phyloP scores from a whole-genome alignment of 2,797 vertebrate genomes.

The Gymnothorax reevesii region DNA sequence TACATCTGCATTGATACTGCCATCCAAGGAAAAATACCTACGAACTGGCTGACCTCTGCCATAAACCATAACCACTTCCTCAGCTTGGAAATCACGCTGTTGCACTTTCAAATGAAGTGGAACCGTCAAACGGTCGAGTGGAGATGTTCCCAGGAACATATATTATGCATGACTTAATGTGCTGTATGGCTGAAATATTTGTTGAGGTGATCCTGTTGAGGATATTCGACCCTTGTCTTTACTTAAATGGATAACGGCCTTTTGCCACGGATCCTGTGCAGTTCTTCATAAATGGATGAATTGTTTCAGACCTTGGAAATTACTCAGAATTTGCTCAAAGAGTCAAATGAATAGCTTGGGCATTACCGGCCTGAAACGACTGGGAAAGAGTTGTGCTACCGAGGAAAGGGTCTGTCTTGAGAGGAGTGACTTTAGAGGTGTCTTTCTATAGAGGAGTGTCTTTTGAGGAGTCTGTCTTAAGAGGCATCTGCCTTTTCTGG shows the following conservation, averaged over 20 bases:
- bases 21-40: not conserved
- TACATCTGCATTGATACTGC: not conserved
- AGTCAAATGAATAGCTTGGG: slow-evolving; percentile 10
- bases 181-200: slow-evolving; percentile 15
- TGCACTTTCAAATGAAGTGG: slow-evolving; percentile 19
- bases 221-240: slow-evolving; percentile 7
- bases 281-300: slow-evolving; percentile 18
- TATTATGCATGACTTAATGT: slow-evolving; percentile 18
- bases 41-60: not conserved
- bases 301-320: slow-evolving; percentile 15
- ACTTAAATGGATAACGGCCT: not conserved
- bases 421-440: not conserved
- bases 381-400: not conserved
- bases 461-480: too few species aligned
- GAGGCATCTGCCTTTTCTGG: too few species aligned
- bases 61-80: not conserved
- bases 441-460: too few species aligned
- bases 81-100: slow-evolving; percentile 4
- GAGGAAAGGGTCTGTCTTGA: not conserved
- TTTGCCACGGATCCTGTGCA: slow-evolving; percentile 10
- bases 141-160: slow-evolving; percentile 16
- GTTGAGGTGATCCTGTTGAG: not conserved
- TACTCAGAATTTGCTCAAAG: slow-evolving; percentile 16
- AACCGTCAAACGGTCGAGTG: not conserved
- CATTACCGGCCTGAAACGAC: not conserved